Percentiles rank a stretch among this genome's conserved stretches.
Evolutionary conservation across 35 echinoderm and acorn worm species (phyloP).

Genomic region (Anneissia japonica): DNA sequence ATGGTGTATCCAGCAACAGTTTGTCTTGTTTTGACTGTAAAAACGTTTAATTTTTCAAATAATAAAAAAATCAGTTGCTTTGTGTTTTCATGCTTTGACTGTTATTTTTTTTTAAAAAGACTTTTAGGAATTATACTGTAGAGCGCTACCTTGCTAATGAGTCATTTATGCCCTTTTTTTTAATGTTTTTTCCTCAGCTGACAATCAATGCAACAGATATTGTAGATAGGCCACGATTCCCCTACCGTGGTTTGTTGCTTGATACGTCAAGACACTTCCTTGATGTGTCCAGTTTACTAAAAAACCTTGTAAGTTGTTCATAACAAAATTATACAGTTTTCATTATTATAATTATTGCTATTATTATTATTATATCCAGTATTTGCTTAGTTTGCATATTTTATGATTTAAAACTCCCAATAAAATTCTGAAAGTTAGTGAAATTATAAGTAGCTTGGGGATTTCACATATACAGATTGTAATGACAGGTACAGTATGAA

Average conservation of each 20-base stretch:
- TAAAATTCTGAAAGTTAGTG: no score
- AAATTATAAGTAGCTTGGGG: no score
- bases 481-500: no score
- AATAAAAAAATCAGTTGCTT: background rate
- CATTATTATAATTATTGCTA: no score
- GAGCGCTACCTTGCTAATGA: background rate
- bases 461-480: no score
- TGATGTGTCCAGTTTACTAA: conserved; percentile 25
- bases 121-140: background rate
- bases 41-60: background rate
- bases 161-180: background rate
- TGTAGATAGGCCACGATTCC: conserved; percentile 64
- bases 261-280: conserved; percentile 86
- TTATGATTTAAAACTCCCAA: no score
- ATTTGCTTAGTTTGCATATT: no score
- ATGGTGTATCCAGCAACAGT: background rate
- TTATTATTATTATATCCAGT: no score
- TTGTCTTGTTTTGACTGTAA: background rate
- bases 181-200: conserved; percentile 38
- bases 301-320: conserved; percentile 82
- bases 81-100: background rate
- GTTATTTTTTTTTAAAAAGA: background rate
- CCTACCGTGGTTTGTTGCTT: conserved; percentile 63
- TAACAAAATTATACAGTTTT: no score
- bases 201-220: conserved; percentile 73